Percentiles rank a stretch among this genome's conserved stretches.
Conservation (phyloP, 2,113 vertebrate genomes). For the Ivindomyrus marchei region DNA sequence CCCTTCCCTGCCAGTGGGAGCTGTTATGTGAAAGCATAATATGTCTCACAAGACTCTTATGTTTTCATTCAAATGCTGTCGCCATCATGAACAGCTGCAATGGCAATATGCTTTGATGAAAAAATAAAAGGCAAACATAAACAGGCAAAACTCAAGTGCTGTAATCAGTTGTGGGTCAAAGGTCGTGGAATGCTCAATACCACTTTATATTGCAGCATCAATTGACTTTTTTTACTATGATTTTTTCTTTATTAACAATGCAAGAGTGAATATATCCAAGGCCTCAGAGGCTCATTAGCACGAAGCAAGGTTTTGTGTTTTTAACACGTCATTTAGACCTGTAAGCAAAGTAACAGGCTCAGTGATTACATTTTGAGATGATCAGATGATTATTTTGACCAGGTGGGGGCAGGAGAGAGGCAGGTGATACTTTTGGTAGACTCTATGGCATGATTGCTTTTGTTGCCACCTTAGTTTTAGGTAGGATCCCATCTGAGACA, state of each 20-base stretch:
- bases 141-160: neutral
- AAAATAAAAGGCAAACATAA: neutral
- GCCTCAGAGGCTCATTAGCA: neutral
- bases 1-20: slow-evolving; percentile 12
- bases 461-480: slow-evolving; percentile 1
- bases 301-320: neutral
- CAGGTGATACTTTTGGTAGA: neutral
- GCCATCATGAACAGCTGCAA: neutral
- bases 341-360: neutral
- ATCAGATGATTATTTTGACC: neutral
- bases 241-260: neutral
- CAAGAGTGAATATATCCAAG: neutral
- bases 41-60: slow-evolving; percentile 15
- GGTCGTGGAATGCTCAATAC: neutral
- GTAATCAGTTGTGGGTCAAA: neutral
- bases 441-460: slow-evolving; percentile 23
- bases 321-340: neutral
- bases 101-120: neutral
- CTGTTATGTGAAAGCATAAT: neutral
- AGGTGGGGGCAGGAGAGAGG: neutral
- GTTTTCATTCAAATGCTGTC: slow-evolving; percentile 7
- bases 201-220: neutral
- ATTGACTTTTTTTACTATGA: neutral
- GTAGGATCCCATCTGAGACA: slow-evolving; percentile 15
- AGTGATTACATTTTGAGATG: slow-evolving; percentile 5